These are phyloP conservation scores for Bicyclus anynana DNA, from an alignment of 1,140 invertebrate genomes.

Conservation along the genomic window DNA sequence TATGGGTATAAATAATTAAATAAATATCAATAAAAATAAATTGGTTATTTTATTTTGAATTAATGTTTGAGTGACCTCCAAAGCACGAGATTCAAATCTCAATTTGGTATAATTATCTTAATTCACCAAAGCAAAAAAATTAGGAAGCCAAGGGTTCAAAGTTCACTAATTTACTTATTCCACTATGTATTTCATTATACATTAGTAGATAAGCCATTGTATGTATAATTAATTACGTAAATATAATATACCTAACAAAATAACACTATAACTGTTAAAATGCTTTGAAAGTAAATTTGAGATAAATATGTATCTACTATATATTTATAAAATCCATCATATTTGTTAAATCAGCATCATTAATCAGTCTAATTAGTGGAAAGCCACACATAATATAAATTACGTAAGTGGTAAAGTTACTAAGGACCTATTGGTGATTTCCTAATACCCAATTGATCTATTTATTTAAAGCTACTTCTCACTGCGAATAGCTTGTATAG, in stretches of 20 bases:
- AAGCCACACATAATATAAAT: too few relatives aligned
- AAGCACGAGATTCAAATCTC: slow-evolving; percentile 5
- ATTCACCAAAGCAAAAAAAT: slow-evolving; percentile 12
- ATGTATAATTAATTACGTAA: slow-evolving; percentile 7
- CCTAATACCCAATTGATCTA: too few relatives aligned
- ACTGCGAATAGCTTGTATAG: too few relatives aligned
- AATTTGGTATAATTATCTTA: slow-evolving; percentile 22
- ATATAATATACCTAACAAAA: background rate
- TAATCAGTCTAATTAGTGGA: too few relatives aligned
- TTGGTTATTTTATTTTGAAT: background rate
- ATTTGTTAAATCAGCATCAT: too few relatives aligned
- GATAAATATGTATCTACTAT: too few relatives aligned
- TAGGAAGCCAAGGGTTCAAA: slow-evolving; percentile 21
- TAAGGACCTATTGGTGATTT: too few relatives aligned
- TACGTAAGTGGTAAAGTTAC: too few relatives aligned
- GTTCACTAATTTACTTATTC: slow-evolving; percentile 6
- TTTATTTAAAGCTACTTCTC: too few relatives aligned
- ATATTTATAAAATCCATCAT: too few relatives aligned
- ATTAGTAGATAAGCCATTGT: background rate
- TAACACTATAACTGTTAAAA: background rate
- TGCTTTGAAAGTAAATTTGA: background rate
- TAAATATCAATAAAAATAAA: too few relatives aligned
- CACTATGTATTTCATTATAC: background rate
- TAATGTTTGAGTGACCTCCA: background rate
- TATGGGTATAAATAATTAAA: too few relatives aligned